These are phyloP conservation scores for Elephantulus edwardii DNA, from an alignment of 2,113 vertebrate genomes.

Conservation along the genomic window DNA sequence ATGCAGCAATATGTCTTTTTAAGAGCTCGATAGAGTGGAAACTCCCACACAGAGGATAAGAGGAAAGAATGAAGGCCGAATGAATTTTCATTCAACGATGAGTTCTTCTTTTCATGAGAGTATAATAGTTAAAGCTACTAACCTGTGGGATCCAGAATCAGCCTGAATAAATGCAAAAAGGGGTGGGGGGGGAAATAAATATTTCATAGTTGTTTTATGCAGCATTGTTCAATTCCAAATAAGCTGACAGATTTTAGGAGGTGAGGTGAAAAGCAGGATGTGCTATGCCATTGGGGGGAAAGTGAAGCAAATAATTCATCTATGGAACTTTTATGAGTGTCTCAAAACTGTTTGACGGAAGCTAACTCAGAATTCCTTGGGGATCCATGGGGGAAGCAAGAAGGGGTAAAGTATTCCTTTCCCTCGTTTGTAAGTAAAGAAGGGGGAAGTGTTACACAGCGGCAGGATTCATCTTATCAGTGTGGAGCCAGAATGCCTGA, in stretches of 20 bases:
- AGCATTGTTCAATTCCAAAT: slow-evolving; percentile 7
- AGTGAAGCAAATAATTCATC: slow-evolving; percentile 61
- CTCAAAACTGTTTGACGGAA: slow-evolving; percentile 32
- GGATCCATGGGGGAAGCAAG: neutral
- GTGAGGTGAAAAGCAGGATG: neutral
- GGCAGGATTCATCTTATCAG: neutral
- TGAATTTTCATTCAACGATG: slow-evolving; percentile 16
- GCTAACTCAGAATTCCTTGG: slow-evolving; percentile 2
- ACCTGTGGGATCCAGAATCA: slow-evolving; percentile 19
- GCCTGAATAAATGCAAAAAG: slow-evolving; percentile 39
- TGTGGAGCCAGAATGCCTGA: neutral
- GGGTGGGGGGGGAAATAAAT: slow-evolving; percentile 22
- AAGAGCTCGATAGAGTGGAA: slow-evolving; percentile 8
- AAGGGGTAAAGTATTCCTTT: slow-evolving; percentile 6
- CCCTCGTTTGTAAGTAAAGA: slow-evolving; percentile 34
- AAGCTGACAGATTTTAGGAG: neutral
- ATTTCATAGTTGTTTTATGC: neutral
- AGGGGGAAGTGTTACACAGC: neutral
- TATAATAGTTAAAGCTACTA: neutral
- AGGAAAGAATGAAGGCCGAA: slow-evolving; percentile 8
- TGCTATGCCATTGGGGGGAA: slow-evolving; percentile 59
- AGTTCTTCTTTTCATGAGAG: slow-evolving; percentile 1
- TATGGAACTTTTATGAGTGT: slow-evolving; percentile 50
- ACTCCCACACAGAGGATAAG: slow-evolving; percentile 4
- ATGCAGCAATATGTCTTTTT: neutral